Evolutionary conservation across 1,140 invertebrate species (phyloP), one percentile per base, ranked within the genome.

Genomic region (Procambarus clarkii): DNA sequence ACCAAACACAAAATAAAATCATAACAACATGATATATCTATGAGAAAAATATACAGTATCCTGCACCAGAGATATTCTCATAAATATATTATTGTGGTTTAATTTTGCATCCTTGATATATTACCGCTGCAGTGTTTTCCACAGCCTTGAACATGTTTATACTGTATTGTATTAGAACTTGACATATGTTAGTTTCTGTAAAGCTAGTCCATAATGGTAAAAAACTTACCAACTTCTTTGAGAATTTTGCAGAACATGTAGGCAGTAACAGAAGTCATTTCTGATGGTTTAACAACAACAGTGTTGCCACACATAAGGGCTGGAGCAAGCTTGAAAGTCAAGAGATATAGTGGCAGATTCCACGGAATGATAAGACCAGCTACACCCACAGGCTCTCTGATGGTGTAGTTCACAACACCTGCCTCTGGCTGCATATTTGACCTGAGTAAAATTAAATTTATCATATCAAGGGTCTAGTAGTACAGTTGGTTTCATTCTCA

Each of bases 261-360:
- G 5, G 96, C 95, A 0, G 96, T 96, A 0, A 96, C 94, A 9
- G 95, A 96, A 1, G 96, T 96, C 93, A 96, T 94, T 93, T 96
- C 96, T 93, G 95, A 96, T 2, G 96, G 96, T 91, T 96, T 96
- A 58, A 95, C 95, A 3, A 96, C 96, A 2, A 96, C 95, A 21
- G 96, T 96, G 93, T 96, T 96, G 24, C 96, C 96, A 79, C 92
- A 93, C 3, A 95, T 95, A n/a, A 96, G 93, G 21, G 96, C 96
- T 48, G 96, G 96, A 9, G 96, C 96, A 5, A 96, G 91, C 93
- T 96, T 96, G 93, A 95, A 96, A 74, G 95, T 95, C 5, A 96
- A 94, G 48, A 96, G 94, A 93, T 96, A 96, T 5, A 96, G 92
- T 2, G 96, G 96, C 4, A 96, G 94, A 94, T 96, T 96, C 96